Evolutionary conservation across 2,113 vertebrate species (phyloP), one percentile per base, ranked within the genome.

Genomic region (Coryphaenoides rupestris): DNA sequence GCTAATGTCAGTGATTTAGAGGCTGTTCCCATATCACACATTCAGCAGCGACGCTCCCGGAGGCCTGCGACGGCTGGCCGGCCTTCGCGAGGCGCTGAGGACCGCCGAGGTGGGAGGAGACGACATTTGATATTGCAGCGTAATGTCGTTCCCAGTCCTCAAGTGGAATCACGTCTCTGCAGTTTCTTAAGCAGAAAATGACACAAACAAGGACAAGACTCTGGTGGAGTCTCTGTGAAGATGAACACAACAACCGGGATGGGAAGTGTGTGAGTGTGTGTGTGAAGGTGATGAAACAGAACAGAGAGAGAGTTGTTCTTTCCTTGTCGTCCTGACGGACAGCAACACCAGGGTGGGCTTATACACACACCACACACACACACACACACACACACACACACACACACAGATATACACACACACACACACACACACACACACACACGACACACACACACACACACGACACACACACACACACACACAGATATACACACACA

Each of bases 1-100:
- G 85, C 67, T 87, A 83, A 86, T 84, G 80, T 76, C 82, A 73
- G 72, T 83, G 82, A 88, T 88, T 86, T 84, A 56, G 65, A 69
- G 54, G 13, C 61, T 69, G 65, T 79, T 84, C 76, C 74, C 58
- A 73, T 63, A 63, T 71, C 53, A 10, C 54, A 75, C 75, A 78
- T 84, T 45, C 64, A 72, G 24, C 66, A 46, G 26, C 58, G 60
- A 62, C 62, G 66, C 66, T 79, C 81, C 71, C 60, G 40, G 72
- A 58, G 62, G 79, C 65, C 72, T 70, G 68, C 69, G 62, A 80
- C 74, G 78, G 60, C 67, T 73, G 66, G 78, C 61, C 84, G 84
- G 79, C 81, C 81, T 88, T 89, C 85, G 79, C 84, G 63, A 73
- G 77, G 82, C 66, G 82, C 80, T 83, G 66, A 77, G 66, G 56